Percentiles rank a stretch among this genome's conserved stretches.
phyloP scores from a whole-genome alignment of 1,140 invertebrate species.

The Drosophila jambulina region DNA sequence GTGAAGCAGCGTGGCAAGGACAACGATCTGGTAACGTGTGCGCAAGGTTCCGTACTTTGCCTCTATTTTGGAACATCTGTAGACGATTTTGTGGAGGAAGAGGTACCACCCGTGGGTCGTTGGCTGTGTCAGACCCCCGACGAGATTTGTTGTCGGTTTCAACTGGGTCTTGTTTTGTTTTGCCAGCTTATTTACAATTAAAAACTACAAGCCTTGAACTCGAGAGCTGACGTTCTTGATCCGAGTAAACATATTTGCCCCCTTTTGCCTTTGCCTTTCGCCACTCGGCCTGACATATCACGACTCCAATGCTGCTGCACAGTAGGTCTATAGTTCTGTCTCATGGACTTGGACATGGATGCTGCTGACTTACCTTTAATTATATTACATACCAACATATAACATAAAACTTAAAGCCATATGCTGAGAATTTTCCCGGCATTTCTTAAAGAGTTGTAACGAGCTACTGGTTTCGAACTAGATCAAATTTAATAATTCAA shows the following conservation, averaged over 20 bases:
- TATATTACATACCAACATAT: slow-evolving; percentile 45
- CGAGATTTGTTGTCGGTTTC: slow-evolving; percentile 30
- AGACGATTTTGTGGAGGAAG: slow-evolving; percentile 91
- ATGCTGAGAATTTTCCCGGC: slow-evolving; percentile 34
- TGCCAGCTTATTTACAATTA: slow-evolving; percentile 52
- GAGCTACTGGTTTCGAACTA: slow-evolving; percentile 10
- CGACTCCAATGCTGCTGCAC: slow-evolving; percentile 47
- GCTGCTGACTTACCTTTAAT: slow-evolving; percentile 65
- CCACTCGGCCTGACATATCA: slow-evolving; percentile 72
- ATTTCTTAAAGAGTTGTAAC: slow-evolving; percentile 15
- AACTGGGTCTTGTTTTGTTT: slow-evolving; percentile 29
- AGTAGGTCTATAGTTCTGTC: slow-evolving; percentile 26
- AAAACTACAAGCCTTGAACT: slow-evolving; percentile 51
- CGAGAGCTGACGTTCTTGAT: slow-evolving; percentile 57
- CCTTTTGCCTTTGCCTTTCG: slow-evolving; percentile 63
- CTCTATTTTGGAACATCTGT: slow-evolving; percentile 92
- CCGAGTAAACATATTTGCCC: slow-evolving; percentile 51
- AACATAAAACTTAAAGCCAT: slow-evolving; percentile 14
- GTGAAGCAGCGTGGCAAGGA: slow-evolving; percentile 96
- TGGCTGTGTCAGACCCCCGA: slow-evolving; percentile 41
- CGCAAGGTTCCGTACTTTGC: slow-evolving; percentile 92
- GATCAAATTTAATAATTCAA: not conserved
- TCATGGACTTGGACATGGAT: slow-evolving; percentile 13
- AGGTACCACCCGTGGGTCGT: slow-evolving; percentile 90
- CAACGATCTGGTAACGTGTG: slow-evolving; percentile 96